Base-by-base conservation (phyloP, 1,140 invertebrate species). In the Dendrolimus kikuchii region DNA sequence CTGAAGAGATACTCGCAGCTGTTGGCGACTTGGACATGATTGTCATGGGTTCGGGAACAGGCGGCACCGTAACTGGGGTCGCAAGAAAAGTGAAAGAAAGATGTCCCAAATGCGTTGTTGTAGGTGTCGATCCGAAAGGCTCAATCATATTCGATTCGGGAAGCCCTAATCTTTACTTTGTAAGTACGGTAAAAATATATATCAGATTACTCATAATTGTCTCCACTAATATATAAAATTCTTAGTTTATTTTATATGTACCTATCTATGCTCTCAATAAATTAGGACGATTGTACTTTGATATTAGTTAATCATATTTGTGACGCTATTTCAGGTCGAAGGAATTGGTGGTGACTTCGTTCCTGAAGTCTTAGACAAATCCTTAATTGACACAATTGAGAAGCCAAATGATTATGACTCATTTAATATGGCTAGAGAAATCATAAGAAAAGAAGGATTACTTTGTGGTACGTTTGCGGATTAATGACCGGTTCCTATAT, bases 361-460 rank as follows among this genome's bases (percentile, higher is more conserved):
- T 48, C 98, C 98, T 5, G 96, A 96, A 4, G 96, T 98, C 2
- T 86, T 98, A 56, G 93, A 95, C 81, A 88, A 90, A n/a, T 80
- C 74, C 2, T 89, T 95, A 6, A 90, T 98, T 7, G 95, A 98
- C 74, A 87, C 88, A 62, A 98, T 96, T 95, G 86, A 93, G 4
- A 97, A 98, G 80, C 90, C 91, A 1, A 88, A 88, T 44, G 98
- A 99, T 71, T 88, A 90, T 53, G 92, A 95, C 51, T 92, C 96
- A 0, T 92, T 99, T 45, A 87, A 89, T 8, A 93, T 95, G 91
- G 91, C 97, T 5, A 88, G 96, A 55, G 87, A 93, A 60, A 77
- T 99, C 5, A 98, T 98, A 47, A 90, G 90, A 55, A 91, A 98
- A 68, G 98, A 99, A 89, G 98, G 97, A 46, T 78, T 99, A 36